These are phyloP conservation scores for Dione juno DNA, from an alignment of 2,888 invertebrate genomes.

Conservation along the genomic window DNA sequence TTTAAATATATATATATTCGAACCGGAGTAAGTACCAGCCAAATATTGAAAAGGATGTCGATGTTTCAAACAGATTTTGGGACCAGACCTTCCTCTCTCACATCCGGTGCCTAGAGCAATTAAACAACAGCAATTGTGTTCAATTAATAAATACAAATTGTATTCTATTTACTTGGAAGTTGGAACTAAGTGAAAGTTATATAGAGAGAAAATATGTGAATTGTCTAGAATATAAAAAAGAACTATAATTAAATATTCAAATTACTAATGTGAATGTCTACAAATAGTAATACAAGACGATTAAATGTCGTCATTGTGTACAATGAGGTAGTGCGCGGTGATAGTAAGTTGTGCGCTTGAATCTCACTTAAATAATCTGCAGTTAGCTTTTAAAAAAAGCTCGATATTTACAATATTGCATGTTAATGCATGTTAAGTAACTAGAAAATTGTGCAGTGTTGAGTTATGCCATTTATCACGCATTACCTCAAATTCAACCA, in stretches of 20 bases:
- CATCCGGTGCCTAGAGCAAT: conserved; percentile 4
- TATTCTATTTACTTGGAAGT: background rate
- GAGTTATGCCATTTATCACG: too few relatives aligned
- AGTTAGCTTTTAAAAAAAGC: too few relatives aligned
- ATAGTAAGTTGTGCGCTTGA: background rate
- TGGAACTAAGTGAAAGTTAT: background rate
- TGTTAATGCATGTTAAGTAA: too few relatives aligned
- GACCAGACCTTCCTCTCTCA: background rate
- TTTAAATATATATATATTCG: conserved; percentile 23
- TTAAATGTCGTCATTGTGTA: background rate
- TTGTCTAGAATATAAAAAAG: background rate
- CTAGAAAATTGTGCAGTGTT: too few relatives aligned
- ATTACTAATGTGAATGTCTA: background rate
- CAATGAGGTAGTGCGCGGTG: background rate
- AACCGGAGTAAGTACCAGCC: conserved; percentile 8
- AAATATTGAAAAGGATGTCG: conserved; percentile 21
- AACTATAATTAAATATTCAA: background rate
- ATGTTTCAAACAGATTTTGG: conserved; percentile 10
- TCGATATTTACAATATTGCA: too few relatives aligned
- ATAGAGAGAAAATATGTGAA: background rate
- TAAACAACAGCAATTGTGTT: background rate
- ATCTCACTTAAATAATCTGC: background rate
- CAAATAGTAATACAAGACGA: background rate
- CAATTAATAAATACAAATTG: background rate
- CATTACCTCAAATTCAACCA: too few relatives aligned